A percentile compares a stretch with the other conserved stretches of the same genome.
Evolutionary conservation across 2,797 vertebrate species (phyloP).

Genomic region (Acanthiza pusilla): DNA sequence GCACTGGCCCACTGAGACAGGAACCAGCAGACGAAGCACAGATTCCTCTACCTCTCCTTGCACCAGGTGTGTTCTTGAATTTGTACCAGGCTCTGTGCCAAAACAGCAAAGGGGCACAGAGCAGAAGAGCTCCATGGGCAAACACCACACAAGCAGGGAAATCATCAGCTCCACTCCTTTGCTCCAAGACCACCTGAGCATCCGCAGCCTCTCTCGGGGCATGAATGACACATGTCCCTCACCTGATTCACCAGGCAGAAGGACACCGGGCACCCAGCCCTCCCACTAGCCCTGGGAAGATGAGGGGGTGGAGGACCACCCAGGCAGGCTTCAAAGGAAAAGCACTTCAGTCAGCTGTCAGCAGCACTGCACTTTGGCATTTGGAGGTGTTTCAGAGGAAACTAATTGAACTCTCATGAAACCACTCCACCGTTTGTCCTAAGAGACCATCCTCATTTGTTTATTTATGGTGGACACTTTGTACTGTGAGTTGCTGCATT

Average conservation of each 20-base stretch:
- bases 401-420: not conserved
- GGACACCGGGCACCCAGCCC: not conserved
- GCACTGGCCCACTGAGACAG: rapidly evolving
- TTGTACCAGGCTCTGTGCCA: not conserved
- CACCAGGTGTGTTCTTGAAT: not conserved
- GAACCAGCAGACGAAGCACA: not conserved
- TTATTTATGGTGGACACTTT: not conserved
- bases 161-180: rapidly evolving
- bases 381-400: not conserved
- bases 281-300: not conserved
- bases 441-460: slow-evolving; percentile 14
- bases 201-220: not conserved
- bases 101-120: not conserved
- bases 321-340: not conserved
- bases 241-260: not conserved
- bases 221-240: rapidly evolving
- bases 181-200: not conserved
- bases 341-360: not conserved
- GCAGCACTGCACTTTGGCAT: not conserved
- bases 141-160: not conserved
- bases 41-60: not conserved
- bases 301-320: not conserved
- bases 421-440: not conserved
- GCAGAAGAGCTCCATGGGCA: not conserved
- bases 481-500: not conserved